Evolutionary conservation across 1,140 invertebrate species (phyloP).

Genomic region (Sipha flava): DNA sequence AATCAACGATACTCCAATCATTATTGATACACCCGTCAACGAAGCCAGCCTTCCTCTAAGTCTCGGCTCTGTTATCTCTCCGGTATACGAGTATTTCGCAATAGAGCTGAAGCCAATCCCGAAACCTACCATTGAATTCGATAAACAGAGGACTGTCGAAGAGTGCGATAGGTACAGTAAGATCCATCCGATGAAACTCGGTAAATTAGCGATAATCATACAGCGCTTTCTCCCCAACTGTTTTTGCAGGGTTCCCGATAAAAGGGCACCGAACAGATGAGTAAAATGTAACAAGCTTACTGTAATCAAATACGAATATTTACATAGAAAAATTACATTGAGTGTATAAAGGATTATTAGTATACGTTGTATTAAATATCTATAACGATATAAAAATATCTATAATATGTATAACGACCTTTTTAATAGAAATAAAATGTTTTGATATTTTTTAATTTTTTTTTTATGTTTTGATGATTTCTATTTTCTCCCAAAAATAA

Average conservation of each 20-base stretch:
- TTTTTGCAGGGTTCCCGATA: slow-evolving; percentile 40
- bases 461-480: too few relatives aligned
- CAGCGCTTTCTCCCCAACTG: slow-evolving; percentile 35
- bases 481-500: too few relatives aligned
- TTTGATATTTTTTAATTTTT: too few relatives aligned
- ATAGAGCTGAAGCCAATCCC: slow-evolving; percentile 48
- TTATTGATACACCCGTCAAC: background rate
- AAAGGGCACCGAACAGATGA: slow-evolving; percentile 38
- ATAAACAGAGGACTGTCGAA: slow-evolving; percentile 16
- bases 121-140: slow-evolving; percentile 35
- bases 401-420: too few relatives aligned
- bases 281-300: slow-evolving; percentile 40
- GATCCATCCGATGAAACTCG: slow-evolving; percentile 35
- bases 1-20: background rate
- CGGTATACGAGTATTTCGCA: slow-evolving; percentile 47
- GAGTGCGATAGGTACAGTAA: slow-evolving; percentile 24
- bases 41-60: slow-evolving; percentile 29
- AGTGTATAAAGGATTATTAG: too few relatives aligned
- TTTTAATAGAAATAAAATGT: too few relatives aligned
- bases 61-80: slow-evolving; percentile 47
- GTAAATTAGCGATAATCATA: slow-evolving; percentile 37
- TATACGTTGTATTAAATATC: too few relatives aligned
- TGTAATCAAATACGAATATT: too few relatives aligned
- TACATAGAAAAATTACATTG: too few relatives aligned
- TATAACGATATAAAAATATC: too few relatives aligned